Evolutionary conservation across 1,140 invertebrate genomes (phyloP), one percentile per base, ranked within the genome.

Genomic region (Melitaea cinxia): DNA sequence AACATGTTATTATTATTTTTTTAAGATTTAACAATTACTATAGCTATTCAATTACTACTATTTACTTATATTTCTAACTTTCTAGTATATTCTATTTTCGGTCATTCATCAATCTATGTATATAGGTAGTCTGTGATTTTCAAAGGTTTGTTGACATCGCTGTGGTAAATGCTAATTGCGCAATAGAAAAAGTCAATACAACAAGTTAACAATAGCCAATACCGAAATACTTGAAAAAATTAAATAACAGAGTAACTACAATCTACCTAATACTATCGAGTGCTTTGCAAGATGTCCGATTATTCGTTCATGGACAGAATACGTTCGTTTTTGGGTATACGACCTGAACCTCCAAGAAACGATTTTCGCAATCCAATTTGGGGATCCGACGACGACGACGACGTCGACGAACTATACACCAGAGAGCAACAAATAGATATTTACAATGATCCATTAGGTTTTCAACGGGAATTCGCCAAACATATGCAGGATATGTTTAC

Each of bases 291-390:
- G n/a, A 90, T 88, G 85, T 56, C 70, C 2, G 73, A 58, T 28
- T 74, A 59, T 24, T 74, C 68, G 6, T 82, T 88, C 52, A 82
- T 88, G 82, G 81, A 85, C 15, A 83, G 70, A 68, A 52, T 90
- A 37, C 75, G 80, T 9, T 79, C 77, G 35, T 86, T 88, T 73
- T 77, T 89, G 28, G 87, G 87, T 4, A 56, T 88, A n/a, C 67
- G 68, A 39, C 55, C 72, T 5, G 73, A 86, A 37, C 75, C 81
- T 26, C 88, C 85, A 10, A 74, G 74, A 68, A 90, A 89, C 56
- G 88, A 90, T 62, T 90, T 90, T 68, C 75, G 88, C 19, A 90
- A 90, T 70, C 88, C 88, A 6, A 90, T 90, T 53, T 89, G 88
- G 88, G 80, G 79, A 17, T 78, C 80, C 23, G 88, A 88, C 57